Evolutionary conservation across 2,113 vertebrate species (phyloP).

Genomic region (Tetrax tetrax): DNA sequence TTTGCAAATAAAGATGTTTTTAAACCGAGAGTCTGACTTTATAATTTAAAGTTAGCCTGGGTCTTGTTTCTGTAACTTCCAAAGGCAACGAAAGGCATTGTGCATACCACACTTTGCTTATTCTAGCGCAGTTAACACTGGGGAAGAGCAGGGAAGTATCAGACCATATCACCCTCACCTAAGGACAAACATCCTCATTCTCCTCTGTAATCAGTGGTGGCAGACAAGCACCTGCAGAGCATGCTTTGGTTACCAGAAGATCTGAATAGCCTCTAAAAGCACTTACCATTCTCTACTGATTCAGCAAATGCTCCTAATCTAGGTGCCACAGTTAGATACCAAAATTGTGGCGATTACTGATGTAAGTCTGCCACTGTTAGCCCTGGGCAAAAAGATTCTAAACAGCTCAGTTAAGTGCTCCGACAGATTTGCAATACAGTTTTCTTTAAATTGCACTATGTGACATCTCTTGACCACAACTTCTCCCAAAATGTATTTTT

Average conservation of each 20-base stretch:
- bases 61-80: background rate
- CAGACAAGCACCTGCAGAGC: background rate
- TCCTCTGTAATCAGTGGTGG: background rate
- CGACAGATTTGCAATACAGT: background rate
- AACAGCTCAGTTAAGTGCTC: background rate
- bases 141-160: background rate
- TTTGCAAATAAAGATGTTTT: background rate
- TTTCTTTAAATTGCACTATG: background rate
- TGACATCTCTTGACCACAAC: background rate
- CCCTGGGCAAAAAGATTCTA: background rate
- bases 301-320: background rate
- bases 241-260: background rate
- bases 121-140: background rate
- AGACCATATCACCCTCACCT: no score
- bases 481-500: background rate
- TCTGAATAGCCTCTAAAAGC: background rate
- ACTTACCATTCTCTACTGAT: background rate
- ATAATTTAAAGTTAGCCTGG: background rate
- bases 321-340: background rate
- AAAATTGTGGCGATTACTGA: background rate
- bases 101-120: background rate
- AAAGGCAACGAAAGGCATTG: background rate
- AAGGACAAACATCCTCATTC: background rate
- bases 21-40: background rate
- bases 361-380: background rate